Conservation (phyloP, 2,113 vertebrate genomes). For the Trochalopteron elliotii region DNA sequence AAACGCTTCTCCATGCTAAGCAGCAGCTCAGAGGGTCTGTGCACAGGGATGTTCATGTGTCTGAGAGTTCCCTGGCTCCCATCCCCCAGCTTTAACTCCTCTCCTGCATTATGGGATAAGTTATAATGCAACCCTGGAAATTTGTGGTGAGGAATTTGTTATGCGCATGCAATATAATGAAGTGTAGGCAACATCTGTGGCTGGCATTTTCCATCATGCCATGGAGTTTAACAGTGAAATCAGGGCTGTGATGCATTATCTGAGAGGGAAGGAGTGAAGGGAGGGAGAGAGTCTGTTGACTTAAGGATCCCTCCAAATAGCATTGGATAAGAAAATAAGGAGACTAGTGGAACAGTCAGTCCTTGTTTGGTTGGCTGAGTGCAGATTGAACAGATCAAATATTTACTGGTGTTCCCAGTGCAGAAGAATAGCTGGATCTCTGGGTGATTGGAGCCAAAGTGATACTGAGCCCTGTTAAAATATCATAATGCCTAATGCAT, state of each 20-base stretch:
- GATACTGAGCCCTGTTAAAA: not conserved
- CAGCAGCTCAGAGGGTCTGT: not conserved
- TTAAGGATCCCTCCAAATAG: constrained; percentile 33
- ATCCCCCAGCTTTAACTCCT: not conserved
- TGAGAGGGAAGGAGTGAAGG: not conserved
- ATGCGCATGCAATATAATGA: not conserved
- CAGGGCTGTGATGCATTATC: not conserved
- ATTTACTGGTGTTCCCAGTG: constrained; percentile 38
- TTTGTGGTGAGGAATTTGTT: not conserved
- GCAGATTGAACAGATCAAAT: constrained; percentile 51
- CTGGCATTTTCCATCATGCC: not conserved
- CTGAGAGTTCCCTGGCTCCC: not conserved
- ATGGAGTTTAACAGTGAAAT: not conserved
- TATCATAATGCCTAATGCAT: constrained; percentile 41
- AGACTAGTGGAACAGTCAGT: constrained; percentile 23
- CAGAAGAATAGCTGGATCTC: constrained; percentile 26
- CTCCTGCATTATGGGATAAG: not conserved
- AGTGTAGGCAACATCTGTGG: not conserved
- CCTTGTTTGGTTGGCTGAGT: constrained; percentile 36
- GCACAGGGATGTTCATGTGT: rapidly evolving
- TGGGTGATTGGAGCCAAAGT: constrained; percentile 30
- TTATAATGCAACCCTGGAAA: not conserved
- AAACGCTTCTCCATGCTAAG: not conserved
- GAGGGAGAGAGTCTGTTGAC: not conserved
- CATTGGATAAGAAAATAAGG: constrained; percentile 53